phyloP scores from a whole-genome alignment of 2,888 invertebrate species.

The Drosophila cognata region DNA sequence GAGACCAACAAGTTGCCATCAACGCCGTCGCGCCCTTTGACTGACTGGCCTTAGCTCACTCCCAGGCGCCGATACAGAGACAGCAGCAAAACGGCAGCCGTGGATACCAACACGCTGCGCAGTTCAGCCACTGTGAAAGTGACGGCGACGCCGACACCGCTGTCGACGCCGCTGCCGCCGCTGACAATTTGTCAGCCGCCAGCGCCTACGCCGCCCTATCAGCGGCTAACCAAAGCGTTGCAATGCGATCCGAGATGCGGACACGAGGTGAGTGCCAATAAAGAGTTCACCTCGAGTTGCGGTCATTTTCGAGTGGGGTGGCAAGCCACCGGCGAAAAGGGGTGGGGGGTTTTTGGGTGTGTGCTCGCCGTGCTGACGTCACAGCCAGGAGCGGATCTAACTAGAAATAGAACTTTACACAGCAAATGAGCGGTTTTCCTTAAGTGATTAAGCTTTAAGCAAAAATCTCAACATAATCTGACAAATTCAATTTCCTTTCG shows the following conservation, averaged over 20 bases:
- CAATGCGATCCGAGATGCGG: conserved; percentile 86
- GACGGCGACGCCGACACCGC: conserved; percentile 47
- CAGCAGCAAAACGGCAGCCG: conserved; percentile 84
- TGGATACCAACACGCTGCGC: conserved; percentile 84
- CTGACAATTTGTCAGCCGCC: conserved; percentile 80
- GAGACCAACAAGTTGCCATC: conserved; percentile 56
- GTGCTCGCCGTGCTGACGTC: conserved; percentile 32
- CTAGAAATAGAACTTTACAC: neutral
- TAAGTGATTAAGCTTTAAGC: neutral
- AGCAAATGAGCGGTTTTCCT: neutral
- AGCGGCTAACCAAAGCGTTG: conserved; percentile 86
- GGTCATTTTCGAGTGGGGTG: conserved; percentile 39
- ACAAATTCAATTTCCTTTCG: neutral
- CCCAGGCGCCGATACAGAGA: conserved; percentile 44
- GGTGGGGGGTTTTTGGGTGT: conserved; percentile 4
- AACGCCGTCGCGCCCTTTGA: conserved; percentile 27
- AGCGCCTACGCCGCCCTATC: conserved; percentile 85
- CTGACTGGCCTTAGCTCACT: conserved; percentile 22
- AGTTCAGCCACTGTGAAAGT: conserved; percentile 78
- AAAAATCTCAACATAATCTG: neutral
- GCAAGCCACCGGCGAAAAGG: neutral
- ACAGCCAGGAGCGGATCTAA: conserved; percentile 45
- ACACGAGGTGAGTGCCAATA: conserved; percentile 84
- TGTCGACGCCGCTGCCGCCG: conserved; percentile 56
- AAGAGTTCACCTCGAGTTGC: conserved; percentile 38